phyloP scores from a whole-genome alignment of 2,113 vertebrate species.

The Clinocottus analis region DNA sequence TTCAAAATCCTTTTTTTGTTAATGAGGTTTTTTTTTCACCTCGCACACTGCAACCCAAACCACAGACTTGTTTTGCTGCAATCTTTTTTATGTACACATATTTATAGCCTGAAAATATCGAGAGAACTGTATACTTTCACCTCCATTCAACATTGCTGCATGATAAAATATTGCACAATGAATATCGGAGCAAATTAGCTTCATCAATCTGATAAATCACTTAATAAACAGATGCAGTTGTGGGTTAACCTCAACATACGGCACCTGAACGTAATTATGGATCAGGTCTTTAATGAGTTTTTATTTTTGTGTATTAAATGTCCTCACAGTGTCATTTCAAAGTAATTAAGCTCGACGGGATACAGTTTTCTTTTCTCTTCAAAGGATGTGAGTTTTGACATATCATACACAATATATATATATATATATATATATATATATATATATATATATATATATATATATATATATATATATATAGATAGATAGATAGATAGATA shows the following conservation, averaged over 20 bases:
- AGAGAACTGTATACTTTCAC: not conserved
- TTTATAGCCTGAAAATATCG: not conserved
- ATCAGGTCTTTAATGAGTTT: conserved; percentile 47
- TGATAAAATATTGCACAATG: not conserved
- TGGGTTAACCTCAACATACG: conserved; percentile 13
- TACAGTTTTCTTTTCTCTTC: not conserved
- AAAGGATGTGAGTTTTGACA: conserved; percentile 3
- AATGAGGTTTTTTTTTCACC: not conserved
- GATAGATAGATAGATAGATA: no score
- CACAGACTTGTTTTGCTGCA: not conserved
- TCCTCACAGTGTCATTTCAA: conserved; percentile 18
- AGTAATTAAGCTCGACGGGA: not conserved
- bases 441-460: no score
- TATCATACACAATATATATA: not conserved
- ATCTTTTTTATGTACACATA: not conserved
- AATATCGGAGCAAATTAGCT: conserved; percentile 12
- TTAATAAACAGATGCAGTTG: conserved; percentile 19
- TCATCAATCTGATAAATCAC: conserved; percentile 32
- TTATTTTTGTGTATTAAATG: conserved; percentile 26
- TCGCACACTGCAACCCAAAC: not conserved
- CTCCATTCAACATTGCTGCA: not conserved
- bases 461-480: no score
- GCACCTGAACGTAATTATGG: conserved; percentile 21
- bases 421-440: no score
- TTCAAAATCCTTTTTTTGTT: not conserved